A percentile compares a stretch with the other conserved stretches of the same genome.
Evolutionary conservation across 2,888 invertebrate genomes (phyloP).

Genomic region (Zygaena filipendulae): DNA sequence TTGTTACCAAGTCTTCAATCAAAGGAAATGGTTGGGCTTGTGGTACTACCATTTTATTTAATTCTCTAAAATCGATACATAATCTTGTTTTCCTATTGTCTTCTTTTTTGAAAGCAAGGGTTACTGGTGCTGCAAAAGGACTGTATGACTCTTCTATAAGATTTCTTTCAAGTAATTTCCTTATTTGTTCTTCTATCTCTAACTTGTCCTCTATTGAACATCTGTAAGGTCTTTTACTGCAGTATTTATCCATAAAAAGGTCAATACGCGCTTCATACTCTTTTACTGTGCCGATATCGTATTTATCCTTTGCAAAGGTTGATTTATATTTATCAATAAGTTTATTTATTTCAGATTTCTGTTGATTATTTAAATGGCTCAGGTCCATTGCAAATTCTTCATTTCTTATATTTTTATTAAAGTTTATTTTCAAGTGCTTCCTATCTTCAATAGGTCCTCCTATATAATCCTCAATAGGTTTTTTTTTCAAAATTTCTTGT

Average conservation of each 20-base stretch:
- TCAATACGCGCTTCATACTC: slow-evolving; percentile 14
- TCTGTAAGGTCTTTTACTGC: slow-evolving; percentile 11
- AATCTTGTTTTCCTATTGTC: slow-evolving; percentile 10
- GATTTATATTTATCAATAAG: background rate
- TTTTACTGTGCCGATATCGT: slow-evolving; percentile 11
- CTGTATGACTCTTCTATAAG: slow-evolving; percentile 7
- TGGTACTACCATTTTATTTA: slow-evolving; percentile 4
- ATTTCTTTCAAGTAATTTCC: slow-evolving; percentile 2
- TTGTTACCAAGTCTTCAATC: slow-evolving; percentile 24
- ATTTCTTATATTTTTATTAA: slow-evolving; percentile 3
- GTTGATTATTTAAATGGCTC: slow-evolving; percentile 3
- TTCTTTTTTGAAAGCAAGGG: slow-evolving; percentile 10
- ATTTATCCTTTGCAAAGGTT: slow-evolving; percentile 11
- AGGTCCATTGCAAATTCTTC: slow-evolving; percentile 1
- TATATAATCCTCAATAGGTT: too few relatives aligned
- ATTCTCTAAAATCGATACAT: too few relatives aligned
- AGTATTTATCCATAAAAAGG: slow-evolving; percentile 10
- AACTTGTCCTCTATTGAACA: slow-evolving; percentile 5
- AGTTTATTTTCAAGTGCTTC: slow-evolving; percentile 3
- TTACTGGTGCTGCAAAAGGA: slow-evolving; percentile 12
- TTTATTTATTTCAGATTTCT: slow-evolving; percentile 7
- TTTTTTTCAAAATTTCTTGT: background rate
- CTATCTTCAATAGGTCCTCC: slow-evolving; percentile 2
- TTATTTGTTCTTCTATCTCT: slow-evolving; percentile 8
- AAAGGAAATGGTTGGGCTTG: slow-evolving; percentile 18